These are phyloP conservation scores for Trogon surrucura DNA, from an alignment of 2,113 vertebrate species.

Conservation along the genomic window DNA sequence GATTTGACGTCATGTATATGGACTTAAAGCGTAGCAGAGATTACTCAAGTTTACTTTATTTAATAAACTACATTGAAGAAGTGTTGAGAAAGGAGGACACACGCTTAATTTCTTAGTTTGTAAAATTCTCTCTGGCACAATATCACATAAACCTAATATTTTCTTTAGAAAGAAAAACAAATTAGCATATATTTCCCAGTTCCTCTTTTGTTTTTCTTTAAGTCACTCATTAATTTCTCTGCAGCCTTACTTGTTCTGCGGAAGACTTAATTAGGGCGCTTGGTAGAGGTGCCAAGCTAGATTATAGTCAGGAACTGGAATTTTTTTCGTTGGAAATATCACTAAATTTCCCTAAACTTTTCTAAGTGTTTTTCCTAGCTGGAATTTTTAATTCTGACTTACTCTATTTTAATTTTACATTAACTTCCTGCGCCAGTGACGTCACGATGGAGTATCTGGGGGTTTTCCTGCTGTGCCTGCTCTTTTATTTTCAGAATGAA, in stretches of 20 bases:
- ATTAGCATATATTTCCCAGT: not conserved
- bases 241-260: not conserved
- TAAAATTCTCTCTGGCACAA: not conserved
- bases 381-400: not conserved
- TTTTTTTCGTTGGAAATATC: not conserved
- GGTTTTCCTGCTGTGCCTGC: not conserved
- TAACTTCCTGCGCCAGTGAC: not conserved
- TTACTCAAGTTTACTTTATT: not conserved
- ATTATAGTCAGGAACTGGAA: not conserved
- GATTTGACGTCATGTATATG: not conserved
- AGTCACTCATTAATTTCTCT: not conserved
- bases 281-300: not conserved
- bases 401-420: not conserved
- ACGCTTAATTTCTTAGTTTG: not conserved
- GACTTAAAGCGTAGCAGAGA: not conserved
- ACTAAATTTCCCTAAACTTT: not conserved
- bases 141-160: not conserved
- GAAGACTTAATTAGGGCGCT: not conserved
- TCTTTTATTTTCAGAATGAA: not conserved
- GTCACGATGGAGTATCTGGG: not conserved
- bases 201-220: not conserved
- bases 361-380: not conserved
- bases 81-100: not conserved
- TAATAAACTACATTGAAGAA: not conserved
- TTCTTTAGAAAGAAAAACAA: not conserved